A percentile compares a stretch with the other conserved stretches of the same genome.
Conservation (phyloP, 2,888 invertebrate species). For the Fabriciana adippe region DNA sequence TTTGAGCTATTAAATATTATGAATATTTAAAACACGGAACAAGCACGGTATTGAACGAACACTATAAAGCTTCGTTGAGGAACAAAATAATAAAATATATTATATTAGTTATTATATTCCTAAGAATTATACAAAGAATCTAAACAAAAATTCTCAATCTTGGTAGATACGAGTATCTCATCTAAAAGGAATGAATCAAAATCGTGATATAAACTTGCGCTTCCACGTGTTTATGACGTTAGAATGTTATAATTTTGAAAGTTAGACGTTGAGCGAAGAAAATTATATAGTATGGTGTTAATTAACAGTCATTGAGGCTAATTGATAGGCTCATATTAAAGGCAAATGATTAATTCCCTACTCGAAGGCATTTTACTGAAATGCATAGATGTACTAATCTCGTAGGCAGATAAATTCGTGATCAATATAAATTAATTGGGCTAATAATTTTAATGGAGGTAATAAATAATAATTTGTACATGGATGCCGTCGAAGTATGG, state of each 20-base stretch:
- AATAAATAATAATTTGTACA: constrained; percentile 30
- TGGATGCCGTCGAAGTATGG: constrained; percentile 15
- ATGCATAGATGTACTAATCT: constrained; percentile 21
- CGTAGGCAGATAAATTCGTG: constrained; percentile 29
- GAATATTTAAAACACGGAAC: no score
- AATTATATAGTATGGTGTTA: constrained; percentile 45
- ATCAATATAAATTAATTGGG: constrained; percentile 39
- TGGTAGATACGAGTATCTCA: neutral
- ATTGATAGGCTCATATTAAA: constrained; percentile 47
- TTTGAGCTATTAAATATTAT: no score
- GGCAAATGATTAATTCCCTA: constrained; percentile 36
- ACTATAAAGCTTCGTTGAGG: no score
- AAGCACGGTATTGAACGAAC: no score
- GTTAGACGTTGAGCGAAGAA: constrained; percentile 42
- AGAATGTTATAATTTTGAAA: constrained; percentile 43
- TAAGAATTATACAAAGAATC: no score
- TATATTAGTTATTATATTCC: no score
- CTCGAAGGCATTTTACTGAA: constrained; percentile 36
- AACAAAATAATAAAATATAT: no score
- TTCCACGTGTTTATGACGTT: constrained; percentile 25
- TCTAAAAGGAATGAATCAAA: neutral
- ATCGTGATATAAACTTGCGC: constrained; percentile 20
- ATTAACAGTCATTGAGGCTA: constrained; percentile 49
- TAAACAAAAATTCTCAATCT: neutral
- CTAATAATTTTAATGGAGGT: constrained; percentile 36